A percentile compares a stretch with the other conserved stretches of the same genome.
Conservation (phyloP, 1,140 invertebrate species). For the Apis mellifera region DNA sequence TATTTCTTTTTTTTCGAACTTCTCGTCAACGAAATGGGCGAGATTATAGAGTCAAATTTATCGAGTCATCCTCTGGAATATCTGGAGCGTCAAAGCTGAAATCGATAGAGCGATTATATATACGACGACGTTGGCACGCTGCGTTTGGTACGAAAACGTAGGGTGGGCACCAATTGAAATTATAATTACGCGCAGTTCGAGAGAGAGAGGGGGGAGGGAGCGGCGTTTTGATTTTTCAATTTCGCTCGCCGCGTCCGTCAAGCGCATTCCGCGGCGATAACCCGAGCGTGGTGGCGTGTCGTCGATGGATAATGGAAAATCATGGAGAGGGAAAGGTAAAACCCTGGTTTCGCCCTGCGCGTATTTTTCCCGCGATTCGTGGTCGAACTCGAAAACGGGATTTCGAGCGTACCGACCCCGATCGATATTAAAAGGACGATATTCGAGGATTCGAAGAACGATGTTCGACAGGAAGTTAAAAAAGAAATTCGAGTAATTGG, state of each 20-base stretch:
- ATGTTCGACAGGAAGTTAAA: not conserved
- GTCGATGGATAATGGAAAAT: constrained; percentile 21
- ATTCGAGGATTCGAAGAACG: constrained; percentile 37
- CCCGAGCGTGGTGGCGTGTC: not conserved
- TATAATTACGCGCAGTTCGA: constrained; percentile 24
- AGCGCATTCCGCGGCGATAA: not conserved
- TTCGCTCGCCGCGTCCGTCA: constrained; percentile 5
- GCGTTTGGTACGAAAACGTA: not conserved
- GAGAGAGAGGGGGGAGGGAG: too few relatives aligned
- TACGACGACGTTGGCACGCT: not conserved
- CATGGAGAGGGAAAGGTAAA: not conserved
- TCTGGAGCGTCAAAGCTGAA: constrained; percentile 18
- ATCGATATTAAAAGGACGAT: constrained; percentile 42
- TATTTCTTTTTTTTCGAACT: not conserved
- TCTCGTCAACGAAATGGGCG: not conserved
- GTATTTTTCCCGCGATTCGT: constrained; percentile 7
- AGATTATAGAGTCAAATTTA: not conserved
- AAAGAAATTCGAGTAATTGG: too few relatives aligned
- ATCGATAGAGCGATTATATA: constrained; percentile 27
- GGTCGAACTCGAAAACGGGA: constrained; percentile 14
- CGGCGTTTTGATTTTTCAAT: constrained; percentile 38
- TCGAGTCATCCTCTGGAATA: not conserved
- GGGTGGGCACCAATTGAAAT: not conserved
- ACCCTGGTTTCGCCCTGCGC: not conserved
- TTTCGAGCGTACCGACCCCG: not conserved